Base-by-base conservation (phyloP, 1,140 invertebrate species). In the Drosophila orosa region DNA sequence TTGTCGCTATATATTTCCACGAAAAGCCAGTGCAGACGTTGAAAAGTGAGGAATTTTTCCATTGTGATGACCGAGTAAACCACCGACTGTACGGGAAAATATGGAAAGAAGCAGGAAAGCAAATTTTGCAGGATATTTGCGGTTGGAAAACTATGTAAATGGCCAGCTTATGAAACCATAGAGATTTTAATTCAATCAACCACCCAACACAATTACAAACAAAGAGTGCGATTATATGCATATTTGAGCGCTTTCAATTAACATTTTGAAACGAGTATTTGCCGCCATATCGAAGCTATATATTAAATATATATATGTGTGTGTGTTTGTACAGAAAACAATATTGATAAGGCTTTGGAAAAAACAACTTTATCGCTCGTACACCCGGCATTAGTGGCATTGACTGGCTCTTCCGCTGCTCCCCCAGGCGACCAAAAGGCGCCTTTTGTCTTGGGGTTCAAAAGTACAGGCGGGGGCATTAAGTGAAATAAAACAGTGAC, bases 401-500 rank as follows among this genome's bases (percentile, higher is more conserved):
- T 67, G 60, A 40, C 35, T 35, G 17, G 22, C 27, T 37, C 12
- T 52, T 22, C 17, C 22, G 44, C 56, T 78, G 73, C 65, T 59
- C 65, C 72, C 72, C 72, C 45, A 45, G 13, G 25, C 45, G 17
- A 47, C 55, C 63, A 25, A 66, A 4, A 35, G 17, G 60, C 22
- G 63, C 74, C 57, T 74, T 74, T 63, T 73, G 74, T 74, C 74
- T 62, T 71, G 61, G 74, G 74, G 81, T 87, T 78, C 81, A 75
- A 81, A 81, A 80, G 80, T 69, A 79, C 44, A 71, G 25, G n/a
- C 58, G 3, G 6, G 4, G 5, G n/a, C 13, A 67, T 44, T 42
- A 42, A 65, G 17, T n/a, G 17, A 19, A 33, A 48, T 40, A 48
- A 50, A 42, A 69, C 63, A 37, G 39, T 68, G 47, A 31, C 54